Percentiles rank a stretch among this genome's conserved stretches.
phyloP scores from a whole-genome alignment of 2,113 vertebrate genomes.

The Xenotilapia leptura region DNA sequence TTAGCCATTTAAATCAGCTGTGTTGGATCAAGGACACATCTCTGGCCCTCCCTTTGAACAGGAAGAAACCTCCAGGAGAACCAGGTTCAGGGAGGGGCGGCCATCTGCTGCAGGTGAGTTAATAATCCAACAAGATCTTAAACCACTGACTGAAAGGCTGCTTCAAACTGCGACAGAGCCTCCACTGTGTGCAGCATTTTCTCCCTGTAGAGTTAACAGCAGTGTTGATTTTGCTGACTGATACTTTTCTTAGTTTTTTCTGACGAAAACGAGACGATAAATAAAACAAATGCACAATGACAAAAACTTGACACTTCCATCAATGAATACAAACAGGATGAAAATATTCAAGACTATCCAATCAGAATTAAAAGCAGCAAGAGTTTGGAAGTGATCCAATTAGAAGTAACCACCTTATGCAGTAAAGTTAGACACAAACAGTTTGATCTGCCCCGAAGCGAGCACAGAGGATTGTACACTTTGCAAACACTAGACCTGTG shows the following conservation, averaged over 20 bases:
- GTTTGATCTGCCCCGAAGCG: not conserved
- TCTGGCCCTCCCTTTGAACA: fast-evolving
- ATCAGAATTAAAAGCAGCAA: not conserved
- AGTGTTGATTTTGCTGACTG: not conserved
- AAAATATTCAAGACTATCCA: not conserved
- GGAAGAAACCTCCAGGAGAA: not conserved
- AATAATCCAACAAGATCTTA: not conserved
- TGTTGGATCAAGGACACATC: not conserved
- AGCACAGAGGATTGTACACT: not conserved
- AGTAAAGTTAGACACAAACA: not conserved
- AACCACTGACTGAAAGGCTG: not conserved
- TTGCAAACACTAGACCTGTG: not conserved
- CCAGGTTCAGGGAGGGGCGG: not conserved
- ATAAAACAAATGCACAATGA: fast-evolving
- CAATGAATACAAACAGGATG: not conserved
- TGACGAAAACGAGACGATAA: fast-evolving
- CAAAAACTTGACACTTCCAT: not conserved
- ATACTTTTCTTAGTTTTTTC: not conserved
- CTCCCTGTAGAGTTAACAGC: fast-evolving
- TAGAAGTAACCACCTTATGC: not conserved
- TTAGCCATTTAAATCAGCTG: not conserved
- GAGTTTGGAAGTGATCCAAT: not conserved
- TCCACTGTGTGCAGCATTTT: not conserved
- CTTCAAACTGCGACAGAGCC: fast-evolving
- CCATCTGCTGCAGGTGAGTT: not conserved